Evolutionary conservation across 2,888 invertebrate genomes (phyloP).

Genomic region (Iselma pallidipennis): DNA sequence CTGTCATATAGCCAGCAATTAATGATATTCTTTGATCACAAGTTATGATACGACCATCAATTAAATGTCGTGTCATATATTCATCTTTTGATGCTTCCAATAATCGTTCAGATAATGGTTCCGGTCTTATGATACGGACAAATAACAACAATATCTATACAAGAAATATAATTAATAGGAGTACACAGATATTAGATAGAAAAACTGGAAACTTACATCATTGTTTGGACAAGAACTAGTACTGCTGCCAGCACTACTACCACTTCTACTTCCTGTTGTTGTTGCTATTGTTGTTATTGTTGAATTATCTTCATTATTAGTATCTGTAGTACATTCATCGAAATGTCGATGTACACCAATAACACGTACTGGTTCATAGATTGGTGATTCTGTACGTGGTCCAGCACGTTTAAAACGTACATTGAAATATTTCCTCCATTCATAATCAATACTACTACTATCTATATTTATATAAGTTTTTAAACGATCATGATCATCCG

Average conservation of each 20-base stretch:
- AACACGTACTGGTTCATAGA: slow-evolving; percentile 72
- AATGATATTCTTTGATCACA: slow-evolving; percentile 90
- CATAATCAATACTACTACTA: slow-evolving; percentile 53
- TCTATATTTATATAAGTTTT: slow-evolving; percentile 63
- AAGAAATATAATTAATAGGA: slow-evolving; percentile 9
- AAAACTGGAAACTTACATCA: slow-evolving; percentile 31
- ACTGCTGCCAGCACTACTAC: slow-evolving; percentile 17
- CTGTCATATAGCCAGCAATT: slow-evolving; percentile 86
- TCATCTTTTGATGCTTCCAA: slow-evolving; percentile 77
- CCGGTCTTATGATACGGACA: slow-evolving; percentile 72
- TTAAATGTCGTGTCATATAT: slow-evolving; percentile 85
- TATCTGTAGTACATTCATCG: slow-evolving; percentile 10
- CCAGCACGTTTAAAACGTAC: slow-evolving; percentile 67
- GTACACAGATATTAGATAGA: background rate
- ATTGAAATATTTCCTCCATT: slow-evolving; percentile 61
- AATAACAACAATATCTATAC: slow-evolving; percentile 70
- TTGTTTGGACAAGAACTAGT: slow-evolving; percentile 24
- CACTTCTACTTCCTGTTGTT: slow-evolving; percentile 22
- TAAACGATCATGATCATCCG: slow-evolving; percentile 77
- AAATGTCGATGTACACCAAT: slow-evolving; percentile 60
- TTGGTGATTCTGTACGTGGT: slow-evolving; percentile 71
- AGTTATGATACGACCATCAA: slow-evolving; percentile 87
- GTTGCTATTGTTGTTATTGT: slow-evolving; percentile 13
- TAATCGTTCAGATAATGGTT: slow-evolving; percentile 67
- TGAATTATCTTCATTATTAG: background rate